Evolutionary conservation across 2,113 vertebrate species (phyloP).

Genomic region (Oreotrochilus melanogaster): DNA sequence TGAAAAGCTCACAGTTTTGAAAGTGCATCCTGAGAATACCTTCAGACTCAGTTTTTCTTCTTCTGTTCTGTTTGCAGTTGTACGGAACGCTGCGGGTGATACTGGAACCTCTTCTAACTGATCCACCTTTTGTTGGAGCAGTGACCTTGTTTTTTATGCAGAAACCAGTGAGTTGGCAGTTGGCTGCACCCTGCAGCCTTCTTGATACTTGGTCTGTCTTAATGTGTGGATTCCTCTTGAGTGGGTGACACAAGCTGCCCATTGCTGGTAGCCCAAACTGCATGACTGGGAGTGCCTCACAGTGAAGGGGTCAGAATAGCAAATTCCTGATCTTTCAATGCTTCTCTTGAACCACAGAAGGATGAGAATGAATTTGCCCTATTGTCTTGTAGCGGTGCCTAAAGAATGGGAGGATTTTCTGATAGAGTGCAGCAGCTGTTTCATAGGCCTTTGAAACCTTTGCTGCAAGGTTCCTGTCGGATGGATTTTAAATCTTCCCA

Average conservation of each 20-base stretch:
- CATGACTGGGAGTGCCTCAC: background rate
- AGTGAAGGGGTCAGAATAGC: background rate
- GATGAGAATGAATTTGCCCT: background rate
- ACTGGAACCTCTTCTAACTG: conserved; percentile 89
- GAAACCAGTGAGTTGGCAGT: conserved; percentile 86
- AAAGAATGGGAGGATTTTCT: background rate
- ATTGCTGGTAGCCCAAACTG: background rate
- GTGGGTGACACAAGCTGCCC: background rate
- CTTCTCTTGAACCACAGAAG: background rate
- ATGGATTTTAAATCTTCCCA: background rate
- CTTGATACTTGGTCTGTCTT: background rate
- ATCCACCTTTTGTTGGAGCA: conserved; percentile 90
- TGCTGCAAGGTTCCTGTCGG: background rate
- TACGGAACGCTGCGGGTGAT: conserved; percentile 89
- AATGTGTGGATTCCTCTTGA: background rate
- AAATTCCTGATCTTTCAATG: background rate
- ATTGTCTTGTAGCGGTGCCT: background rate
- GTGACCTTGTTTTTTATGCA: conserved; percentile 95
- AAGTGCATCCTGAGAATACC: background rate
- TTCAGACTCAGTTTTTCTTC: background rate
- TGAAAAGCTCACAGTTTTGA: background rate
- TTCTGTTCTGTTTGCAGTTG: conserved; percentile 76
- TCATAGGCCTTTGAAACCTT: background rate
- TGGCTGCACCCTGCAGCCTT: background rate
- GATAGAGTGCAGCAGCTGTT: background rate